phyloP scores from a whole-genome alignment of 2,888 invertebrate genomes.

The Sturmia bella region DNA sequence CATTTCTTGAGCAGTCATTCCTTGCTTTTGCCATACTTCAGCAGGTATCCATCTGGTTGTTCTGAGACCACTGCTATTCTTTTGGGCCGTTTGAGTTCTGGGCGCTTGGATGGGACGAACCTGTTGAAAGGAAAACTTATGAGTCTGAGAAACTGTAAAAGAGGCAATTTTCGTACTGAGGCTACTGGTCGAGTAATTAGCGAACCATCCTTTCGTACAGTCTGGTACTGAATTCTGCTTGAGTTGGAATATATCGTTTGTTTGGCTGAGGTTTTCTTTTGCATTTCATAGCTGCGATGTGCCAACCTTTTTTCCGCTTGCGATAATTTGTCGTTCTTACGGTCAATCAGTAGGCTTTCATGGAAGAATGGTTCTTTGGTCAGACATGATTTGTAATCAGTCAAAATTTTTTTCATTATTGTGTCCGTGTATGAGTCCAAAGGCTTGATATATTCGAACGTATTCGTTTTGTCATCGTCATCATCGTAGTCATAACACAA shows the following conservation, averaged over 20 bases:
- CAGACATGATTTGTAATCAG: slow-evolving; percentile 85
- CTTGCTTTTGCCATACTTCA: slow-evolving; percentile 95
- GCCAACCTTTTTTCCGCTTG: slow-evolving; percentile 96
- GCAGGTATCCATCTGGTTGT: slow-evolving; percentile 91
- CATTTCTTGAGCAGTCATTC: slow-evolving; percentile 97
- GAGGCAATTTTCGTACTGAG: slow-evolving; percentile 84
- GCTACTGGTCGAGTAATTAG: slow-evolving; percentile 87
- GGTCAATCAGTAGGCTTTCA: slow-evolving; percentile 95
- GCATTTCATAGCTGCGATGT: slow-evolving; percentile 94
- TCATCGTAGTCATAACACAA: slow-evolving; percentile 95
- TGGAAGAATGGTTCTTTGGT: slow-evolving; percentile 96
- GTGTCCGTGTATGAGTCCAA: slow-evolving; percentile 86
- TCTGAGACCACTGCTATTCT: slow-evolving; percentile 80
- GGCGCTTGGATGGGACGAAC: slow-evolving; percentile 92
- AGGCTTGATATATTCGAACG: slow-evolving; percentile 86
- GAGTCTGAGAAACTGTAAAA: no score
- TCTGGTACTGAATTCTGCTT: slow-evolving; percentile 84
- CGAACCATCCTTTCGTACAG: slow-evolving; percentile 84
- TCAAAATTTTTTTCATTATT: slow-evolving; percentile 89
- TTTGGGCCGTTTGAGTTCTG: slow-evolving; percentile 77
- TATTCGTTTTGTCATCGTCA: slow-evolving; percentile 82
- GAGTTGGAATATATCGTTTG: slow-evolving; percentile 83
- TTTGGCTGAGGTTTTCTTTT: slow-evolving; percentile 91
- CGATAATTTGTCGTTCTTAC: slow-evolving; percentile 96
- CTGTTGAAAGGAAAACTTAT: slow-evolving; percentile 72